Evolutionary conservation across 2,888 invertebrate species (phyloP), one percentile per base, ranked within the genome.

Genomic region (Ochropacha duplaris): DNA sequence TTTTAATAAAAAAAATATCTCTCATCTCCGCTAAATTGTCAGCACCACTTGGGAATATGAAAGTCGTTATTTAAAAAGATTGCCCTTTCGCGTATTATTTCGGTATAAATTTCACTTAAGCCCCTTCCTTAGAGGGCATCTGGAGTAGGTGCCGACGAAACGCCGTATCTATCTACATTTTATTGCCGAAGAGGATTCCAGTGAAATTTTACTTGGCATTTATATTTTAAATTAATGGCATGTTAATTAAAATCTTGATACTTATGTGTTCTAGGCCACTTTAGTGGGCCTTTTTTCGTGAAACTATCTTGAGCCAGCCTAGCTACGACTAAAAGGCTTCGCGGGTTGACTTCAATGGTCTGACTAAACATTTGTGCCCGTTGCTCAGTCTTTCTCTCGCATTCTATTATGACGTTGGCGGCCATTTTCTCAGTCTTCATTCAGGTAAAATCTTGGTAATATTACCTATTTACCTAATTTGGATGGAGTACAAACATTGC

Each of bases 11-110:
- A n/a, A 88, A 87, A 88, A 88, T 87, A 83, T 84, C 88, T 84
- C 82, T 86, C 91, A 90, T 90, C 90, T 89, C 87, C 86, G 87
- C 88, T 91, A 90, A 92, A 92, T 92, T 92, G 90, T 91, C 81
- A 83, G 77, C 79, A 76, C 78, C 80, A 80, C 88, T 88, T 84
- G 81, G 84, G 90, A 90, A 92, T 91, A 92, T 92, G 90, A 92
- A 89, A 87, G 90, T 84, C 91, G 87, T 92, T 92, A 92, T 91
- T 92, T 90, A 88, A 91, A 90, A 90, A 88, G 87, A 87, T 87
- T 84, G 88, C 89, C 79, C 80, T 83, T 84, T 81, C 78, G 74
- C 85, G 83, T 88, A 91, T 91, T 92, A 92, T 92, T 92, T 91
- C 83, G 79, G 88, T 87, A 89, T 92, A 92, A 92, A 92, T 91